Percentiles rank a stretch among this genome's conserved stretches.
These are phyloP conservation scores for Parambassis ranga DNA, from an alignment of 2,797 vertebrate genomes.

Conservation along the genomic window DNA sequence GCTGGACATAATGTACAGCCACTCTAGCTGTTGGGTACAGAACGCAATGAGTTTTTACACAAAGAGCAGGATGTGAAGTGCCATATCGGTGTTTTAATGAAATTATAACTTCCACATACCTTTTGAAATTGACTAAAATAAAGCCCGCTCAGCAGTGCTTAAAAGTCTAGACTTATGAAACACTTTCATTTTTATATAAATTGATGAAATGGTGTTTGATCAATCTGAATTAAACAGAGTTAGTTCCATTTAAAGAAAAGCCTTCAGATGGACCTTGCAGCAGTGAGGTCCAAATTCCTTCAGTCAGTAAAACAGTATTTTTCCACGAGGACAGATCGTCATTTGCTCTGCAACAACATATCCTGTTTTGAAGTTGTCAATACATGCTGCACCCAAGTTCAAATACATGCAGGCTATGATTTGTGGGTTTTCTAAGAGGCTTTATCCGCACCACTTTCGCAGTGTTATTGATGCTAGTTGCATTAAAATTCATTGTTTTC, in stretches of 20 bases:
- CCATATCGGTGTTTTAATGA: slow-evolving; percentile 10
- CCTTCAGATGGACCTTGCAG: neutral
- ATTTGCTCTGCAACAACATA: neutral
- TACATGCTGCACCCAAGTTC: neutral
- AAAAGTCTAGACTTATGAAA: slow-evolving; percentile 22
- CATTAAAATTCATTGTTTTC: slow-evolving; percentile 19
- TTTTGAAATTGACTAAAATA: slow-evolving; percentile 17
- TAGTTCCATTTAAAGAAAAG: slow-evolving; percentile 6
- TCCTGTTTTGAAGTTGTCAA: neutral
- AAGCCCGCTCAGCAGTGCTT: slow-evolving; percentile 16
- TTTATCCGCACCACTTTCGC: neutral
- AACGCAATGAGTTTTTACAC: neutral
- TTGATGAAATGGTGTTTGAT: neutral
- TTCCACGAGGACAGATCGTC: neutral
- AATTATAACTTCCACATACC: slow-evolving; percentile 14
- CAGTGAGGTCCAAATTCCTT: neutral
- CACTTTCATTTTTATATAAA: neutral
- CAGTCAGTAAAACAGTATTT: neutral
- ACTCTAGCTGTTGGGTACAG: neutral
- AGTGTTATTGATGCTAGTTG: neutral
- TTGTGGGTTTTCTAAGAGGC: neutral
- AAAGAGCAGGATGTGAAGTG: slow-evolving; percentile 8
- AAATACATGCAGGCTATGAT: neutral
- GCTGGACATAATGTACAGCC: neutral
- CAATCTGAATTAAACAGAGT: neutral